Conservation (phyloP, 1,140 invertebrate species). For the Tetramorium simillimum region DNA sequence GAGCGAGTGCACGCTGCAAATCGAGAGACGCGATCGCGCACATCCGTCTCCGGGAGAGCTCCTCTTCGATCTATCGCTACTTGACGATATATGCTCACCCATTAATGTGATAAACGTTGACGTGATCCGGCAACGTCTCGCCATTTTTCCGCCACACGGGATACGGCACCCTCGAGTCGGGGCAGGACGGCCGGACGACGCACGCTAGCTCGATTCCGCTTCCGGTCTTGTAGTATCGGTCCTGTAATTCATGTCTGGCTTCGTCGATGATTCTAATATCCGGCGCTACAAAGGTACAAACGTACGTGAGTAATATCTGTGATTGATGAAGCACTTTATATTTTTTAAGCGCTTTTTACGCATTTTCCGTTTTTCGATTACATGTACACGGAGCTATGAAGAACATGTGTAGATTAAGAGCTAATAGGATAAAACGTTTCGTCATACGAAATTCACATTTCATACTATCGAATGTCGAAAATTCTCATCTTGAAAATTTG, state of each 20-base stretch:
- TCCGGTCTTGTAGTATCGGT: conserved; percentile 85
- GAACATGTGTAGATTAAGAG: neutral
- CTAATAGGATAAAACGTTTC: neutral
- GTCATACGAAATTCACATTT: neutral
- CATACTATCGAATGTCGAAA: neutral
- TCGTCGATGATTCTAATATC: conserved; percentile 84
- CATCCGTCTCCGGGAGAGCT: conserved; percentile 20
- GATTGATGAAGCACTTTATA: neutral
- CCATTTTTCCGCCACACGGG: conserved; percentile 83
- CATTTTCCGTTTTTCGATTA: neutral
- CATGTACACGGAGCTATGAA: neutral
- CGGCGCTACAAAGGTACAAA: conserved; percentile 76
- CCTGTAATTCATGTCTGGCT: conserved; percentile 81
- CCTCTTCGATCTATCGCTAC: conserved; percentile 35
- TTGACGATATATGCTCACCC: conserved; percentile 78
- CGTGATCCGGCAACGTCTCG: conserved; percentile 79
- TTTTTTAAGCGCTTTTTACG: neutral
- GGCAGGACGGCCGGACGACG: conserved; percentile 77
- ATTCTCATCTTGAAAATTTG: neutral
- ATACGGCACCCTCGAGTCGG: conserved; percentile 78
- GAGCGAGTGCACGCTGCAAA: conserved; percentile 25
- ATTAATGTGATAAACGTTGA: conserved; percentile 82
- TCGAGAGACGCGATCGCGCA: conserved; percentile 15
- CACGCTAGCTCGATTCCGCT: conserved; percentile 83
- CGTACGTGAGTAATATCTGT: neutral